Conservation (phyloP, 2,888 invertebrate species). For the Pollenia amentaria region DNA sequence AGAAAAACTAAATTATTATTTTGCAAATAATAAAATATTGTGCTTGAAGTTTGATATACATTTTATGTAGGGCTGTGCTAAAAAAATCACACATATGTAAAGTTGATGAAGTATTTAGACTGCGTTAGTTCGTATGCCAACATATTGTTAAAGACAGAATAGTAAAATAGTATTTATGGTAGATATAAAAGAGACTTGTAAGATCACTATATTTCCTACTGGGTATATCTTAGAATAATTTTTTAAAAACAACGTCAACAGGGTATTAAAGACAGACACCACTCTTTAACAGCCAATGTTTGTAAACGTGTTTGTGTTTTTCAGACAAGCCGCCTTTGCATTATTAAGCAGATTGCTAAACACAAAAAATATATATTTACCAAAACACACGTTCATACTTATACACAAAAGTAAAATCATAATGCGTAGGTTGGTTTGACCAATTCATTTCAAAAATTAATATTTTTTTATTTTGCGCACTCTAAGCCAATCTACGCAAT, state of each 20-base stretch:
- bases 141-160: no score
- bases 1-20: no score
- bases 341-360: conserved; percentile 72
- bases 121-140: no score
- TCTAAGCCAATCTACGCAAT: conserved; percentile 65
- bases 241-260: conserved; percentile 44
- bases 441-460: conserved; percentile 32
- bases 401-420: conserved; percentile 19
- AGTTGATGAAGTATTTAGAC: no score
- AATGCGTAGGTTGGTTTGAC: conserved; percentile 68
- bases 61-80: no score
- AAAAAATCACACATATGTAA: no score
- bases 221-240: background rate
- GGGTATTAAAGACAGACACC: conserved; percentile 48
- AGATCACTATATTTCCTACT: conserved; percentile 4
- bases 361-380: conserved; percentile 7
- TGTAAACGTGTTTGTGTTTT: conserved; percentile 25
- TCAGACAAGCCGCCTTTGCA: conserved; percentile 73
- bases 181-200: background rate
- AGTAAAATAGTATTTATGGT: no score
- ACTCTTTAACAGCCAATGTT: conserved; percentile 29
- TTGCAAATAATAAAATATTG: no score
- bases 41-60: no score
- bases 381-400: background rate
- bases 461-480: conserved; percentile 9